A percentile compares a stretch with the other conserved stretches of the same genome.
Conservation (phyloP, 2,888 invertebrate species). For the Euzetes globulus region DNA sequence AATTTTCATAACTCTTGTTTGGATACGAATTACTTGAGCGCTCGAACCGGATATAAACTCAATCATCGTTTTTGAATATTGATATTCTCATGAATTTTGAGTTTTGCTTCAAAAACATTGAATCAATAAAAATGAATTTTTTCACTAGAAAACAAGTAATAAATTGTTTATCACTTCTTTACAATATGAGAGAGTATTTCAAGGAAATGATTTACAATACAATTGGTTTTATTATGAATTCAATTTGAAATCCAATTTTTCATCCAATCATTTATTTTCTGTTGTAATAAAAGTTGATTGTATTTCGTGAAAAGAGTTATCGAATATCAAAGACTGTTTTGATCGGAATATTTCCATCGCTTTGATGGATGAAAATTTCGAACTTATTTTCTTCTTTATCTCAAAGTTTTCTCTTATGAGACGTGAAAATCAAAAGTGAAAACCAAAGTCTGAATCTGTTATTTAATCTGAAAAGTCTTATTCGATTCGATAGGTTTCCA, state of each 20-base stretch:
- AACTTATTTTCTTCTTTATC: neutral
- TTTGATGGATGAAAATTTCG: neutral
- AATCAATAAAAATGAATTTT: neutral
- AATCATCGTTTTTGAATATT: neutral
- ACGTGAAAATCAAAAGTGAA: neutral
- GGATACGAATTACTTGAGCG: too few relatives aligned
- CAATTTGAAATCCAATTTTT: constrained; percentile 4
- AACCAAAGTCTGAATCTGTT: neutral
- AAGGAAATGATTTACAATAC: neutral
- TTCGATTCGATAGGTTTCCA: constrained; percentile 6
- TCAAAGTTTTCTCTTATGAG: neutral
- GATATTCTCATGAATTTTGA: neutral
- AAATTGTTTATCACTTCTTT: too few relatives aligned
- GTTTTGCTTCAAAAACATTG: neutral
- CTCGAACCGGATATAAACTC: too few relatives aligned
- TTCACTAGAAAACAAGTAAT: neutral
- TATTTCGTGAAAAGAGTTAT: neutral
- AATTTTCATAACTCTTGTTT: neutral
- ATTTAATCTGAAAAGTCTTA: neutral
- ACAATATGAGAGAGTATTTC: too few relatives aligned
- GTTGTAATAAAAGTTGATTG: neutral
- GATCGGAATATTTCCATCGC: neutral
- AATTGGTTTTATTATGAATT: constrained; percentile 5
- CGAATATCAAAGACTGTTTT: neutral
- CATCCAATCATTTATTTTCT: neutral